Percentiles rank a stretch among this genome's conserved stretches.
Conservation (phyloP, 1,140 invertebrate species). For the Sitophilus oryzae region DNA sequence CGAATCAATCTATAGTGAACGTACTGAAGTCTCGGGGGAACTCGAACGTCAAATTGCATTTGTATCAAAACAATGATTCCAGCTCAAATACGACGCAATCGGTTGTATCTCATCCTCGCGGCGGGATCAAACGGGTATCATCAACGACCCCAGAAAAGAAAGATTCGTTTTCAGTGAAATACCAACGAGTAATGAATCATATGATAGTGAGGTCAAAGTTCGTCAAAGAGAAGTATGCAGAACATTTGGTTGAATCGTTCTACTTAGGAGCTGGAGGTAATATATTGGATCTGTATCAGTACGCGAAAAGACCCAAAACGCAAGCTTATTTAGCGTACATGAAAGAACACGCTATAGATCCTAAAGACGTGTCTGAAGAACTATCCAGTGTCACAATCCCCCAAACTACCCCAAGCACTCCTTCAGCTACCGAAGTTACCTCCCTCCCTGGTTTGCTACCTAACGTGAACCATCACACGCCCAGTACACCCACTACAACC, state of each 20-base stretch:
- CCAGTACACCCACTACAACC: neutral
- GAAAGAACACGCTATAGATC: conserved; percentile 67
- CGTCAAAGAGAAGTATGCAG: conserved; percentile 58
- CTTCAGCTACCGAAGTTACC: conserved; percentile 36
- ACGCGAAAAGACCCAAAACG: conserved; percentile 70
- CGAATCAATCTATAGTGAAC: conserved; percentile 43
- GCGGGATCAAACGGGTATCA: conserved; percentile 33
- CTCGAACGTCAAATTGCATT: conserved; percentile 35
- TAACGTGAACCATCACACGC: conserved; percentile 10
- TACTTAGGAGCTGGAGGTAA: conserved; percentile 80
- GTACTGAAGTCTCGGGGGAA: conserved; percentile 36
- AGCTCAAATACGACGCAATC: conserved; percentile 37
- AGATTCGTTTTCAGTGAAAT: conserved; percentile 38
- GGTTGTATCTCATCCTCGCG: conserved; percentile 38
- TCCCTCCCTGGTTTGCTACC: conserved; percentile 37
- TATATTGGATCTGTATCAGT: conserved; percentile 77
- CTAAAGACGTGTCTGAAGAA: conserved; percentile 43
- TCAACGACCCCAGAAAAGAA: conserved; percentile 38
- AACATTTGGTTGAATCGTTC: conserved; percentile 76
- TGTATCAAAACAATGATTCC: conserved; percentile 30
- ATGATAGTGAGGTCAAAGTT: conserved; percentile 40
- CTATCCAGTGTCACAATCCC: conserved; percentile 18
- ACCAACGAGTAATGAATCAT: conserved; percentile 41
- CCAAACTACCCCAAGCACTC: conserved; percentile 34
- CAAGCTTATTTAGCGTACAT: conserved; percentile 68